These are phyloP conservation scores for Axinella damicornis DNA, from an alignment of 37 sponge, comb jelly and placozoan species.

Conservation along the genomic window DNA sequence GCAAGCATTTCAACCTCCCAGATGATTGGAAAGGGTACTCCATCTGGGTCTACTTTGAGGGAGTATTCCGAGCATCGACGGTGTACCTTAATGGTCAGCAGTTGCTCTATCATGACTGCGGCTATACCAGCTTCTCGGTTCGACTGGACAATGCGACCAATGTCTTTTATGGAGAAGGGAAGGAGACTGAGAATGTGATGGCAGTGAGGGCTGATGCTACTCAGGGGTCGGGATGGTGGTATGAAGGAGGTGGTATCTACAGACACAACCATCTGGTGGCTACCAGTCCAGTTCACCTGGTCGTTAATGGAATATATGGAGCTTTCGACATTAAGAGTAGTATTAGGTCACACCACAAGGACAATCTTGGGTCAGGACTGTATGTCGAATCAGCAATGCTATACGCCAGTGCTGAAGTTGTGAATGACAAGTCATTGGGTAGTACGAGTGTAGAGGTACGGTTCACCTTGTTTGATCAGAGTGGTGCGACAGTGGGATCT, in stretches of 20 bases:
- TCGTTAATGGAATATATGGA: constrained; percentile 53
- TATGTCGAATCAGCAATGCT: constrained; percentile 25
- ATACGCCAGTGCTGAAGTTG: constrained; percentile 38
- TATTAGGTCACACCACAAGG: constrained; percentile 11
- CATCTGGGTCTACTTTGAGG: constrained; percentile 72
- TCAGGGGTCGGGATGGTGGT: constrained; percentile 62
- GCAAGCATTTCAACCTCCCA: constrained; percentile 66
- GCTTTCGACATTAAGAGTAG: constrained; percentile 13
- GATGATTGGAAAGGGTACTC: constrained; percentile 58
- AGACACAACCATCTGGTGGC: constrained; percentile 41
- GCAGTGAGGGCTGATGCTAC: constrained; percentile 47
- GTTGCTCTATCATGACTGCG: constrained; percentile 55
- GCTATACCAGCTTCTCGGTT: constrained; percentile 69
- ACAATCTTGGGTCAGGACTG: constrained; percentile 26
- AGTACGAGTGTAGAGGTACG: not conserved
- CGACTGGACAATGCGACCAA: constrained; percentile 55
- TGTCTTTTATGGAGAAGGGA: constrained; percentile 44
- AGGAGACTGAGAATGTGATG: constrained; percentile 58
- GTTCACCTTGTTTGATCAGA: constrained; percentile 10
- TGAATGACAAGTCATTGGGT: constrained; percentile 20
- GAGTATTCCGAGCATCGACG: constrained; percentile 40
- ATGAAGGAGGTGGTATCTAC: constrained; percentile 75
- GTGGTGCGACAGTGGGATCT: constrained; percentile 1
- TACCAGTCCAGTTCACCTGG: constrained; percentile 35
- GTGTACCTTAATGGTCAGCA: constrained; percentile 44